Percentiles rank a stretch among this genome's conserved stretches.
These are phyloP conservation scores for Clepsis dumicolana DNA, from an alignment of 2,888 invertebrate species.

Conservation along the genomic window DNA sequence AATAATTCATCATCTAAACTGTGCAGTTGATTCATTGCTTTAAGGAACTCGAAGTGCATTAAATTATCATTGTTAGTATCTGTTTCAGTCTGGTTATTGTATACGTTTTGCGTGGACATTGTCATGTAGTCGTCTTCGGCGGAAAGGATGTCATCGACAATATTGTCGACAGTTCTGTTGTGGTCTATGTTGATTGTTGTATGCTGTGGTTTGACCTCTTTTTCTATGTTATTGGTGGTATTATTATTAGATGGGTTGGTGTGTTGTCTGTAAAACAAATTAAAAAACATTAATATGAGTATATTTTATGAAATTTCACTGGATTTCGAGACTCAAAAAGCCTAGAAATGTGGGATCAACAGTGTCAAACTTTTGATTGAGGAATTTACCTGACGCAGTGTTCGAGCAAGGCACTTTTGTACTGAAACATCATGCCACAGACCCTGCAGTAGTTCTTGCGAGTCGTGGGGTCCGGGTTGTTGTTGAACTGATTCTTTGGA, in stretches of 20 bases:
- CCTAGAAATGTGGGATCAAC: no score
- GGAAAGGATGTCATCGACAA: conserved; percentile 78
- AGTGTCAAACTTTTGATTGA: no score
- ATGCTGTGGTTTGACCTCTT: conserved; percentile 47
- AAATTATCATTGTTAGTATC: conserved; percentile 64
- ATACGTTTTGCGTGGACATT: conserved; percentile 64
- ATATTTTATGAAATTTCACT: no score
- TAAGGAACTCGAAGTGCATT: conserved; percentile 76
- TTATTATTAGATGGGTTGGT: conserved; percentile 48
- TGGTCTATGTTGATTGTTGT: conserved; percentile 51
- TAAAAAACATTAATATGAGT: conserved; percentile 3
- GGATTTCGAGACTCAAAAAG: no score
- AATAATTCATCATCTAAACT: conserved; percentile 76
- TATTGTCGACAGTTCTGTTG: conserved; percentile 72
- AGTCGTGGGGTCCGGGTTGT: conserved; percentile 52
- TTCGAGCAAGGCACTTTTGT: conserved; percentile 71
- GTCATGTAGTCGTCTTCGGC: conserved; percentile 79
- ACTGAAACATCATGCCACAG: conserved; percentile 72
- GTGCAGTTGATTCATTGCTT: conserved; percentile 79
- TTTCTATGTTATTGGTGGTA: not conserved
- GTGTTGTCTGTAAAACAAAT: conserved; percentile 58
- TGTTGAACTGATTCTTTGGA: conserved; percentile 46
- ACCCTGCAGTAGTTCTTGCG: conserved; percentile 69
- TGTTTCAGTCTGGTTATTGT: conserved; percentile 55
- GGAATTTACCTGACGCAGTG: conserved; percentile 71